phyloP scores from a whole-genome alignment of 2,888 invertebrate genomes.

The Trimorus sp. region DNA sequence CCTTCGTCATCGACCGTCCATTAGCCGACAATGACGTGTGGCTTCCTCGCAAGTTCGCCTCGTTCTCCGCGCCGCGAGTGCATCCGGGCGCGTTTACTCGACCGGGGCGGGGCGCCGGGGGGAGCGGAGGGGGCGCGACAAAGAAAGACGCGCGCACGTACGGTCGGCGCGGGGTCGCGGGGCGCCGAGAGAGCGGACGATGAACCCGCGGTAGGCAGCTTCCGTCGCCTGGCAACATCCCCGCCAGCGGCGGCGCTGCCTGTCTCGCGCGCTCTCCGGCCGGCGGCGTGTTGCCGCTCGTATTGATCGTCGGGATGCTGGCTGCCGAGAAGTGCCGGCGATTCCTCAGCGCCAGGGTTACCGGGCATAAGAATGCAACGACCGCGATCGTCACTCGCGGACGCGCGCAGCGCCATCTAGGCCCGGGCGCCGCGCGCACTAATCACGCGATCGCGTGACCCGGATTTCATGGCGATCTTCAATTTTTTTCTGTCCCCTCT shows the following conservation, averaged over 20 bases:
- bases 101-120: neutral
- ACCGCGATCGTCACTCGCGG: neutral
- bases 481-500: no score
- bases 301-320: constrained; percentile 79
- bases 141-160: constrained; percentile 35
- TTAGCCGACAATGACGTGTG: no score
- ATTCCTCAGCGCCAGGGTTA: constrained; percentile 54
- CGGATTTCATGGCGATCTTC: no score
- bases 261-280: constrained; percentile 70
- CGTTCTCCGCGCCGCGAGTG: no score
- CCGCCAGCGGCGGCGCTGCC: constrained; percentile 78
- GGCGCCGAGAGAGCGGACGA: constrained; percentile 82
- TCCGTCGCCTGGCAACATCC: constrained; percentile 82
- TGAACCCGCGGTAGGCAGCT: constrained; percentile 83
- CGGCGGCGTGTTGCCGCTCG: constrained; percentile 71
- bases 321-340: constrained; percentile 48
- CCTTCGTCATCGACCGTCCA: no score
- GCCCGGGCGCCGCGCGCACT: no score
- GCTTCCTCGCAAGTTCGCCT: no score
- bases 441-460: no score
- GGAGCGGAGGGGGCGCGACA: constrained; percentile 33
- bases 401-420: no score
- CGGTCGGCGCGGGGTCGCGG: constrained; percentile 76
- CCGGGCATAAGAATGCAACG: constrained; percentile 59
- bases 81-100: no score